These are phyloP conservation scores for Otis tarda DNA, from an alignment of 2,113 vertebrate genomes.

Conservation along the genomic window DNA sequence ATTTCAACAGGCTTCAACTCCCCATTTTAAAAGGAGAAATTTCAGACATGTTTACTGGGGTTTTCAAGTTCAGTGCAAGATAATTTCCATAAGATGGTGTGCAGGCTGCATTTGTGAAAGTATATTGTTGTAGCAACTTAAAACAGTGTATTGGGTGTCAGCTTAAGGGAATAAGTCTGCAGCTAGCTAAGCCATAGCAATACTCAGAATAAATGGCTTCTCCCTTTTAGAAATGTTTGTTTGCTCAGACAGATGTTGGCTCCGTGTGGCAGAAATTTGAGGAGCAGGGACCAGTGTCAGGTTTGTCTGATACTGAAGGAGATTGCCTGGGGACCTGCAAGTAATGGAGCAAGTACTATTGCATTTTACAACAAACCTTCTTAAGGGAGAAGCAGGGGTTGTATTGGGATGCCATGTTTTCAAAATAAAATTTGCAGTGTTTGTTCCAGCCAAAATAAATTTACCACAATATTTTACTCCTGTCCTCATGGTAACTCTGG, in stretches of 20 bases:
- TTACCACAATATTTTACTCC: neutral
- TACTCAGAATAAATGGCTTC: neutral
- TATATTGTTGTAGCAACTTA: neutral
- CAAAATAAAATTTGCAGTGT: neutral
- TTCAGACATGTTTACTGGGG: neutral
- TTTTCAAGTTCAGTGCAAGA: neutral
- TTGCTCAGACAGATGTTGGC: neutral
- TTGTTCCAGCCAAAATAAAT: neutral
- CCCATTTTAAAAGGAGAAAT: neutral
- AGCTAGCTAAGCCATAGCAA: neutral
- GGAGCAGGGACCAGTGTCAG: neutral
- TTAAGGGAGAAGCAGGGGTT: neutral
- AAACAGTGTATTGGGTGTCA: neutral
- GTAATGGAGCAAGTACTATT: neutral
- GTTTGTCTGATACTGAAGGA: neutral
- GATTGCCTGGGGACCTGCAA: neutral
- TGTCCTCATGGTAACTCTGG: neutral
- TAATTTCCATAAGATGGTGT: accelerated
- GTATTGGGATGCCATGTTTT: neutral
- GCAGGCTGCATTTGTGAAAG: neutral
- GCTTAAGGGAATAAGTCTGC: neutral
- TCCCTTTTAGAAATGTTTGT: neutral
- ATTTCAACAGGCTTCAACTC: neutral
- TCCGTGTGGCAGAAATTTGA: neutral
- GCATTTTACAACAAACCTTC: neutral